Conservation (phyloP, 30 jellyfish, hydroid and myxozoan genomes). For the Nemopilema nomurai region DNA sequence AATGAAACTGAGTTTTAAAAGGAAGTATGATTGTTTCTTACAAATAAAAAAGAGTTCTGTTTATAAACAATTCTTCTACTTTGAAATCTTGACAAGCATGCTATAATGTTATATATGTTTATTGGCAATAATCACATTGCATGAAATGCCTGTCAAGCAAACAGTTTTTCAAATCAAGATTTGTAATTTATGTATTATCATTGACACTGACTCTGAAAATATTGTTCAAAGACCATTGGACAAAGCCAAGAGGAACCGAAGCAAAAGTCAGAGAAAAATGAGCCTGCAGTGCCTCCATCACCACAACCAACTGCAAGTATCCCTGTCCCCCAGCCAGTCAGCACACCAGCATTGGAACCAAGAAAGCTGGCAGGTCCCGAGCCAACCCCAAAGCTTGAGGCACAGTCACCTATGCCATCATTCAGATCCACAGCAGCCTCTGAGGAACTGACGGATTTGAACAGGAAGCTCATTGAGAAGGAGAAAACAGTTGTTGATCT, state of each 20-base stretch:
- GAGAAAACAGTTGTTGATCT: slow-evolving; percentile 88
- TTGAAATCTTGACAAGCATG: too few species aligned
- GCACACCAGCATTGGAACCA: background rate
- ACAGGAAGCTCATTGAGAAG: slow-evolving; percentile 78
- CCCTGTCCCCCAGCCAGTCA: slow-evolving; percentile 14
- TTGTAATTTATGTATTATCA: background rate
- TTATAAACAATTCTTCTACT: too few species aligned
- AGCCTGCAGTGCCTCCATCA: slow-evolving; percentile 4
- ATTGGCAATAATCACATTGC: too few species aligned
- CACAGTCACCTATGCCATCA: slow-evolving; percentile 28
- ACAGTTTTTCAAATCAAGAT: background rate
- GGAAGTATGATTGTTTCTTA: too few species aligned
- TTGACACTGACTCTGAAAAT: too few species aligned
- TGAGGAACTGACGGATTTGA: slow-evolving; percentile 86
- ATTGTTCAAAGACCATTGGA: background rate
- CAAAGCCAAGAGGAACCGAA: slow-evolving; percentile 3
- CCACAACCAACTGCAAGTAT: background rate
- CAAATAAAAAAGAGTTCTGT: too few species aligned
- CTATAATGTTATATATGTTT: too few species aligned
- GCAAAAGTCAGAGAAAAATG: slow-evolving; percentile 9
- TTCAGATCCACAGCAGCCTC: slow-evolving; percentile 69
- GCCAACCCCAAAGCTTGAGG: slow-evolving; percentile 26
- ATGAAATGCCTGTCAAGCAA: too few species aligned
- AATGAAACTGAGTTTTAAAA: too few species aligned
- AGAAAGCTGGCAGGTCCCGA: slow-evolving; percentile 18